Evolutionary conservation across 1,140 invertebrate genomes (phyloP), one percentile per base, ranked within the genome.

Genomic region (Pteromalus puparum): DNA sequence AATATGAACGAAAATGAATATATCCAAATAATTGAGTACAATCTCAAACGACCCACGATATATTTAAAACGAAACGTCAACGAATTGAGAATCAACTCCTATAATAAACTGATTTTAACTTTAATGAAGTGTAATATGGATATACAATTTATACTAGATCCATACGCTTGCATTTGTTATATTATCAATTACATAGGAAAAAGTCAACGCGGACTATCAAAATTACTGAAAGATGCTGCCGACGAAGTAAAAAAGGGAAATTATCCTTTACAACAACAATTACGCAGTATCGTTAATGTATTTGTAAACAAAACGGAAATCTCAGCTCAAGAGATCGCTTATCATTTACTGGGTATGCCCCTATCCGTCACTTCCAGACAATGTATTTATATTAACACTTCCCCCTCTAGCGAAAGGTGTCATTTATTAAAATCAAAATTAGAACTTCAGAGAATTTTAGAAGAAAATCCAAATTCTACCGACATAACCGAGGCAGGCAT

Each of bases 51-150:
- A 77, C 73, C 82, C 21, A 81, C 79, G 28, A 76, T 86, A n/a
- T 84, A 81, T 7, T 80, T 86, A 42, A 38, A 79, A 68, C 48
- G 86, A 84, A 61, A 73, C 18, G 73, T 72, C 21, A 75, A 73
- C 61, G 83, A 81, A 82, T 68, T 79, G 34, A 77, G 38, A 67
- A 85, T 85, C 18, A 86, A 85, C 38, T 24, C 82, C 5, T 86
- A 86, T 72, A 86, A 86, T 82, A 82, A 84, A 74, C 21, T 74
- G 34, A 79, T 86, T 74, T 74, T 84, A n/a, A 15, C n/a, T 12
- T 76, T 82, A 10, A 70, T 83, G 12, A 70, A 83, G 78, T 74
- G 81, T 30, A 84, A 84, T 46, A 86, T 86, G 70, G 85, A 83
- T 86, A 70, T 83, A 75, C 76, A 79, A 65, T 79, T 34, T 46